These are phyloP conservation scores for Parotia lawesii DNA, from an alignment of 2,113 vertebrate genomes.

Conservation along the genomic window DNA sequence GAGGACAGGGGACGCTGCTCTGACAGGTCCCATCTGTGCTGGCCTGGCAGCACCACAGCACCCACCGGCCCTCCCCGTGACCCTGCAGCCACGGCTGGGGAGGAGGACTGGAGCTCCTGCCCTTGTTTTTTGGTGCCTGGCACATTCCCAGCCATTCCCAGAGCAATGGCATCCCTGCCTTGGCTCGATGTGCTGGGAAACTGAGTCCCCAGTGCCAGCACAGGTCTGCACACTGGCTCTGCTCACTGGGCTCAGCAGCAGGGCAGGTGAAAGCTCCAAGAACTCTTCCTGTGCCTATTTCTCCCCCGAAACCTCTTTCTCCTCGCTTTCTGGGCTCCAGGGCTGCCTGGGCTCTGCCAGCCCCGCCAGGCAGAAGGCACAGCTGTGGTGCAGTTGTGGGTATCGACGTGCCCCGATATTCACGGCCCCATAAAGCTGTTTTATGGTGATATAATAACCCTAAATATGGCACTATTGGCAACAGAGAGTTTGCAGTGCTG, in stretches of 20 bases:
- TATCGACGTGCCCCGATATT: conserved; percentile 28
- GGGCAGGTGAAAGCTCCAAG: not conserved
- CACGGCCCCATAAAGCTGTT: conserved; percentile 53
- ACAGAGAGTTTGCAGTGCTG: not conserved
- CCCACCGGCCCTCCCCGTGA: fast-evolving
- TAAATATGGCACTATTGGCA: conserved; percentile 55
- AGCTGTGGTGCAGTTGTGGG: not conserved
- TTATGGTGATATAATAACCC: conserved; percentile 53
- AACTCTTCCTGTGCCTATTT: not conserved
- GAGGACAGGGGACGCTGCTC: not conserved
- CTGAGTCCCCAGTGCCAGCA: not conserved
- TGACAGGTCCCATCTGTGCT: fast-evolving
- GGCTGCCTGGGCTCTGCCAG: not conserved
- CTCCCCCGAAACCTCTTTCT: not conserved
- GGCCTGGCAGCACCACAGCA: not conserved
- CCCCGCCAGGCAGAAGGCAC: not conserved
- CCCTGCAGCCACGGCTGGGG: not conserved
- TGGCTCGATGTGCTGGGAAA: not conserved
- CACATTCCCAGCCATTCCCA: not conserved
- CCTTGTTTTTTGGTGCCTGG: not conserved
- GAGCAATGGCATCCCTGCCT: not conserved
- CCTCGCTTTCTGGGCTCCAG: not conserved
- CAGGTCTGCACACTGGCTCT: fast-evolving
- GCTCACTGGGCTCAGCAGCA: not conserved
- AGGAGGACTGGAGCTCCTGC: not conserved